These are phyloP conservation scores for Leptinotarsa undecemlineata DNA, from an alignment of 1,140 invertebrate species.

Conservation along the genomic window DNA sequence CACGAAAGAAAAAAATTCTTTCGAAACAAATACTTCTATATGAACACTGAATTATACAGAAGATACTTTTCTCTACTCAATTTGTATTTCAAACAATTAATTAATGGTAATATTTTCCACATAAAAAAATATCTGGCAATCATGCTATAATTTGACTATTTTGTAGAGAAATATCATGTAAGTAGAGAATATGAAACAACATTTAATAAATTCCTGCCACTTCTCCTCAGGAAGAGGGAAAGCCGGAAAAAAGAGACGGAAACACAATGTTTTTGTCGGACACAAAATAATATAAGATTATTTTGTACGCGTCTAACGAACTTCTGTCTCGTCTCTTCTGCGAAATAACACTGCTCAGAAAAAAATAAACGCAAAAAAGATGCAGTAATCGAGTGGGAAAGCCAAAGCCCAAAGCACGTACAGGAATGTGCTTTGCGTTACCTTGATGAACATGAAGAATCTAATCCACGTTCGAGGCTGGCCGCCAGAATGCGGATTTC, in stretches of 20 bases:
- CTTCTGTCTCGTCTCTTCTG: background rate
- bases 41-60: too few species aligned
- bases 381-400: background rate
- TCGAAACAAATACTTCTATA: too few species aligned
- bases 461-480: slow-evolving; percentile 74
- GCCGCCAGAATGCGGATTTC: slow-evolving; percentile 78
- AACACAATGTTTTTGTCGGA: background rate
- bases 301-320: background rate
- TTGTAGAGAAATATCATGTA: too few species aligned
- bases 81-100: too few species aligned
- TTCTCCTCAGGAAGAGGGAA: background rate
- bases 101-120: too few species aligned
- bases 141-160: too few species aligned
- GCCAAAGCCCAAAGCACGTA: slow-evolving; percentile 23
- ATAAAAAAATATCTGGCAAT: too few species aligned
- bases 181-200: background rate
- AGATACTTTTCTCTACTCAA: too few species aligned
- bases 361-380: background rate
- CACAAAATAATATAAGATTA: too few species aligned
- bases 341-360: background rate
- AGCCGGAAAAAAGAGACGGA: background rate
- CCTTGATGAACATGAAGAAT: slow-evolving; percentile 55
- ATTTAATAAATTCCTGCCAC: background rate
- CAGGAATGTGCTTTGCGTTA: slow-evolving; percentile 29
- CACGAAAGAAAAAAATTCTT: too few species aligned